Conservation (phyloP, 2,888 invertebrate species). For the Amiota communis region DNA sequence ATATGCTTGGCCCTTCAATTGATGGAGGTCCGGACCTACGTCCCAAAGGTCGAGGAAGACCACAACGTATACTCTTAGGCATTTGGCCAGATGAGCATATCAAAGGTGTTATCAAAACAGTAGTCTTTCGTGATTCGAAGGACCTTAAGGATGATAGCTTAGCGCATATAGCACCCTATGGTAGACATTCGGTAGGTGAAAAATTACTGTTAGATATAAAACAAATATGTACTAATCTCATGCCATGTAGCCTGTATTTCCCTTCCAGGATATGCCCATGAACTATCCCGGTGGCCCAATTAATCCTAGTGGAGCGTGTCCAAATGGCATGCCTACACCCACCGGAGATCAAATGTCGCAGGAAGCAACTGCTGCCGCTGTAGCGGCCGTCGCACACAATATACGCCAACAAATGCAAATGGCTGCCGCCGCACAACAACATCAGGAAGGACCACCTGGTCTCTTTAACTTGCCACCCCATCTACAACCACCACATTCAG, state of each 20-base stretch:
- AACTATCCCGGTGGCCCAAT: conserved; percentile 75
- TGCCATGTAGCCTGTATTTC: conserved; percentile 74
- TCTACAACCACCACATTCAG: conserved; percentile 36
- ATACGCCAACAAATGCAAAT: conserved; percentile 86
- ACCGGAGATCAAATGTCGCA: conserved; percentile 75
- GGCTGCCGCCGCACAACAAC: conserved; percentile 77
- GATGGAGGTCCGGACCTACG: conserved; percentile 92
- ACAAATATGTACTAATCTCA: conserved; percentile 40
- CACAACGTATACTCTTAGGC: conserved; percentile 91
- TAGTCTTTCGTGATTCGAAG: conserved; percentile 91
- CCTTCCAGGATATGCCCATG: conserved; percentile 78
- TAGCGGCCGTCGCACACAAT: conserved; percentile 89
- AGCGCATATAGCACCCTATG: conserved; percentile 74
- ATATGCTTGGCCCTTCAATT: conserved; percentile 93
- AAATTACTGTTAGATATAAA: conserved; percentile 27
- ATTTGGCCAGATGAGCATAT: conserved; percentile 97
- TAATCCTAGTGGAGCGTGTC: conserved; percentile 69
- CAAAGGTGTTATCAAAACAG: conserved; percentile 91
- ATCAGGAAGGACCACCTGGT: conserved; percentile 67
- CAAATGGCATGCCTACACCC: conserved; percentile 76
- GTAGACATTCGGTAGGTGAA: conserved; percentile 77
- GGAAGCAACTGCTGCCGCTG: conserved; percentile 86
- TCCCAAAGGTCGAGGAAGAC: conserved; percentile 92
- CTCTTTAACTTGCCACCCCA: conserved; percentile 70
- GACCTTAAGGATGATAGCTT: conserved; percentile 82